Percentiles rank a stretch among this genome's conserved stretches.
phyloP scores from a whole-genome alignment of 2,797 vertebrate species.

The Chelidonichthys spinosus region DNA sequence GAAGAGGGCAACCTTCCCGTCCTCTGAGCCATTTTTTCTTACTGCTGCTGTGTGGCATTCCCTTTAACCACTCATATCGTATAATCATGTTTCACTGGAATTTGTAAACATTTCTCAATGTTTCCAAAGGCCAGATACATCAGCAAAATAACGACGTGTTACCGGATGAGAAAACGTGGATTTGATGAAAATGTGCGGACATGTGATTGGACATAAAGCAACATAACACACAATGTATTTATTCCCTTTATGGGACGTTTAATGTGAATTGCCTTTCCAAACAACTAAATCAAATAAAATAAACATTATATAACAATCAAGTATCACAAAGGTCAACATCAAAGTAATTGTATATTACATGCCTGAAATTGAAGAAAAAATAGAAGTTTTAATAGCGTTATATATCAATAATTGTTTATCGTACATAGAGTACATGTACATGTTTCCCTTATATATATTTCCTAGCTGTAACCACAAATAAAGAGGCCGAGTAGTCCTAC shows the following conservation, averaged over 20 bases:
- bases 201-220: background rate
- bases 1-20: too few species aligned
- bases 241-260: background rate
- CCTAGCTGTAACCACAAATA: background rate
- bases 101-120: background rate
- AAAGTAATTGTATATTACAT: background rate
- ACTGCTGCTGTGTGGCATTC: background rate
- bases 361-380: slow-evolving; percentile 1
- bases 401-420: background rate
- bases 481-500: background rate
- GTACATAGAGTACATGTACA: slow-evolving; percentile 1
- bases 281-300: slow-evolving; percentile 24
- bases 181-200: background rate
- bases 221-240: background rate
- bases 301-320: slow-evolving; percentile 5
- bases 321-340: slow-evolving; percentile 29
- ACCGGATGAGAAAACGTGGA: background rate
- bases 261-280: background rate
- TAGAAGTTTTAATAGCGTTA: slow-evolving; percentile 5
- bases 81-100: background rate
- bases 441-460: slow-evolving; percentile 7
- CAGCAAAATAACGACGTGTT: background rate
- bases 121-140: background rate
- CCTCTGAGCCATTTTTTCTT: background rate
- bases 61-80: background rate